phyloP scores from a whole-genome alignment of 2,888 invertebrate genomes.

The Shargacucullia verbasci region DNA sequence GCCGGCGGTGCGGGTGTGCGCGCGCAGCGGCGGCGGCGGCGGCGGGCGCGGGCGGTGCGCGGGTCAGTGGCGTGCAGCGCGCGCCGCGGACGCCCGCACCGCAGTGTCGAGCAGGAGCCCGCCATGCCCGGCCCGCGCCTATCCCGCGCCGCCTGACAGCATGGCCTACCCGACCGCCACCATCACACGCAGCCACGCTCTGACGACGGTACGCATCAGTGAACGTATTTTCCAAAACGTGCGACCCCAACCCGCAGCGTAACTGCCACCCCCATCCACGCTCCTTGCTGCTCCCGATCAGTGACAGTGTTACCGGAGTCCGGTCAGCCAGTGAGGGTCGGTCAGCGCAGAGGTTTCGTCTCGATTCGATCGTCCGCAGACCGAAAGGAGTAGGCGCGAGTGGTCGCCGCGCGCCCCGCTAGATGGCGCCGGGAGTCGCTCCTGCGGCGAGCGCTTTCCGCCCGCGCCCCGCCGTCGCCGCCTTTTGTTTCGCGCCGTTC shows the following conservation, averaged over 20 bases:
- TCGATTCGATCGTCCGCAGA: constrained; percentile 88
- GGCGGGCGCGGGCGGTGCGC: constrained; percentile 82
- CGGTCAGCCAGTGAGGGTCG: constrained; percentile 73
- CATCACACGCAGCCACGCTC: constrained; percentile 89
- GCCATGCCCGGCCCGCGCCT: constrained; percentile 89
- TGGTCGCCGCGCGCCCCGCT: constrained; percentile 85
- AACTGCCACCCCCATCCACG: constrained; percentile 54
- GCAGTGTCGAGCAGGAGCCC: constrained; percentile 88
- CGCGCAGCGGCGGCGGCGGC: constrained; percentile 71
- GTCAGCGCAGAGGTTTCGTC: constrained; percentile 79
- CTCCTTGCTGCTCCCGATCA: constrained; percentile 66
- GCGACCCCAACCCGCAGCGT: constrained; percentile 48
- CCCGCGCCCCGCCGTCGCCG: constrained; percentile 83
- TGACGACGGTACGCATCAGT: constrained; percentile 87
- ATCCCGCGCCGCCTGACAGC: constrained; percentile 88
- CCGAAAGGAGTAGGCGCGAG: constrained; percentile 82
- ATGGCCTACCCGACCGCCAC: constrained; percentile 88
- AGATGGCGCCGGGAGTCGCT: constrained; percentile 87
- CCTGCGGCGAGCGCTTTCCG: constrained; percentile 87
- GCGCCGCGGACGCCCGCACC: constrained; percentile 89
- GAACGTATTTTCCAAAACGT: constrained; percentile 49
- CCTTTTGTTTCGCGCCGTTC: constrained; percentile 86
- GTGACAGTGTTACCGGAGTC: constrained; percentile 79
- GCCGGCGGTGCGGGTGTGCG: constrained; percentile 75
- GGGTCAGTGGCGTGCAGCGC: constrained; percentile 87